Evolutionary conservation across 2,888 invertebrate genomes (phyloP).

Genomic region (Andrena dorsata): DNA sequence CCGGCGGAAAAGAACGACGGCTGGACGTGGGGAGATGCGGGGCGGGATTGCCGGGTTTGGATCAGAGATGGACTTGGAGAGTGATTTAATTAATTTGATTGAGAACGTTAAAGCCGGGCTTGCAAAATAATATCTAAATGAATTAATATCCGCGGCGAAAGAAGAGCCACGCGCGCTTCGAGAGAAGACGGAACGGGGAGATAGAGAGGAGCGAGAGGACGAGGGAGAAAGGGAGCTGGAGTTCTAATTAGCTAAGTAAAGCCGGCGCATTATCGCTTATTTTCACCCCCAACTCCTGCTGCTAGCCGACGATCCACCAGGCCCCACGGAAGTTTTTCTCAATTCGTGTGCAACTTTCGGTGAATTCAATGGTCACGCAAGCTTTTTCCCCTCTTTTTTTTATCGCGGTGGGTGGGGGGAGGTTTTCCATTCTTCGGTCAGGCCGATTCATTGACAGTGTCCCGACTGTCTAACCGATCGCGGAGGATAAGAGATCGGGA

Average conservation of each 20-base stretch:
- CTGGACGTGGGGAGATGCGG: background rate
- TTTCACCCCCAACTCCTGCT: slow-evolving; percentile 75
- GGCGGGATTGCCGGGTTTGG: slow-evolving; percentile 12
- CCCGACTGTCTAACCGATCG: background rate
- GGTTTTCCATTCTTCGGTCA: background rate
- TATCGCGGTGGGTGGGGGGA: background rate
- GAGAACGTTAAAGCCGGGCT: slow-evolving; percentile 81
- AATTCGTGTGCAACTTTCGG: slow-evolving; percentile 43
- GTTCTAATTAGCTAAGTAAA: slow-evolving; percentile 85
- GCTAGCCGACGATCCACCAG: slow-evolving; percentile 24
- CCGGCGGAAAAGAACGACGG: slow-evolving; percentile 21
- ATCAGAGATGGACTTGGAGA: slow-evolving; percentile 59
- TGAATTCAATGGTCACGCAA: slow-evolving; percentile 27
- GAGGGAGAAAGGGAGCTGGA: slow-evolving; percentile 63
- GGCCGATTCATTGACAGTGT: background rate
- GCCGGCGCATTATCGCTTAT: slow-evolving; percentile 84
- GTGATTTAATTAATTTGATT: slow-evolving; percentile 84
- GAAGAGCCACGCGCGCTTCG: slow-evolving; percentile 59
- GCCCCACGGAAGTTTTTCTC: slow-evolving; percentile 33
- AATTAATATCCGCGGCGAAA: slow-evolving; percentile 79
- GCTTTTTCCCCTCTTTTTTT: background rate
- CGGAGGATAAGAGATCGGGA: slow-evolving; percentile 15
- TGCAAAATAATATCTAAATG: slow-evolving; percentile 83
- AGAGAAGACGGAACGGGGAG: slow-evolving; percentile 50
- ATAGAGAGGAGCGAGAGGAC: slow-evolving; percentile 67